Base-by-base conservation (phyloP, 2,888 invertebrate genomes). In the Hirtodrosophila cameraria region DNA sequence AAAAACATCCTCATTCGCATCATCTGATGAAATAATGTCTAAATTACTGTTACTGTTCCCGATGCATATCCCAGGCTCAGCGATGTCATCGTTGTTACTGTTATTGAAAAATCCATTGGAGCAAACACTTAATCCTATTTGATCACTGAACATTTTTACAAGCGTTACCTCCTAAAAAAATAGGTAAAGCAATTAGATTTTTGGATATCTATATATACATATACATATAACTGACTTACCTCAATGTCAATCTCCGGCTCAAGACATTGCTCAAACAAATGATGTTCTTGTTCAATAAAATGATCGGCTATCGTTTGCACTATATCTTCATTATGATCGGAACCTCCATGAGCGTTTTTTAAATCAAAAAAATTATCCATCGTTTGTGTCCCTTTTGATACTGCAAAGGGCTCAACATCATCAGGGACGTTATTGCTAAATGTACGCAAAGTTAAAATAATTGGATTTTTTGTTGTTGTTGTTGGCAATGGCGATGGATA, bases 111-210 rank as follows among this genome's bases (percentile, higher is more conserved):
- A 58, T 9, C 54, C 92, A 79, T 94, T 94, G 36, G 86, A 86
- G 89, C 94, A 94, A 42, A 95, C 92, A 16, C 94, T 94, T 59
- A 95, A 90, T 3, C 95, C 95, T 6, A 95, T 90, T 84, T 93
- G 93, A 87, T 94, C 94, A 58, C 92, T 6, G 30, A 35, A 28
- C 91, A 91, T 91, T 81, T 94, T 93, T 64, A 92, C 91, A 59
- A 94, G 90, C 25, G 93, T 93, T 57, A 94, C 93, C 92, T 95
- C 94, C 94, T 94, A 16, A 15, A 62, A 53, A 31, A 16, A n/a
- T 20, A n/a, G 50, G 20, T 5, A 18, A 18, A 18, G 5, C 5
- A 5, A 18, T 18, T 18, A 2, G 5, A 20, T 3, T 3, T 20
- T 20, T 20, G 18, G 2, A 20, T 20, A n/a, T n/a, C n/a, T n/a